Conservation (phyloP, 2,797 vertebrate species). For the Balearica regulorum region DNA sequence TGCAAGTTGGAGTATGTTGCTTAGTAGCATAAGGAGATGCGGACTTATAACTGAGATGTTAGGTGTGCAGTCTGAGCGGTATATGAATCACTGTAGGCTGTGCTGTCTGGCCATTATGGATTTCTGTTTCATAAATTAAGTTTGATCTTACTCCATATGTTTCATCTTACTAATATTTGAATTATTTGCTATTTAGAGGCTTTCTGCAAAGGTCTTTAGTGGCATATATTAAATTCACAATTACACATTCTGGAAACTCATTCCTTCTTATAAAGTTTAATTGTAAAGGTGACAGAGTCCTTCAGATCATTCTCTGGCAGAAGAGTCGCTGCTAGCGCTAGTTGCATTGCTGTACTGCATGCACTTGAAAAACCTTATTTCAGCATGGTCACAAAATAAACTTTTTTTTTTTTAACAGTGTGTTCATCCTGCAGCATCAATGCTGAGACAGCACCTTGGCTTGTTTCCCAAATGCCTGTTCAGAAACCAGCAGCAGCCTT, state of each 20-base stretch:
- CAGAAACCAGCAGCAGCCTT: slow-evolving; percentile 52
- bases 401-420: neutral
- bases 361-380: slow-evolving; percentile 24
- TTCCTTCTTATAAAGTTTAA: neutral
- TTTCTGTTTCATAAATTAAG: neutral
- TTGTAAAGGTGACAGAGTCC: neutral
- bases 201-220: neutral
- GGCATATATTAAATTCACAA: neutral
- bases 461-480: slow-evolving; percentile 63
- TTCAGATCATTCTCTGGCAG: neutral
- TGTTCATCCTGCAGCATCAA: slow-evolving; percentile 54
- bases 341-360: neutral
- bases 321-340: neutral
- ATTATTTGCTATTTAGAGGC: neutral
- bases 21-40: neutral
- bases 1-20: neutral
- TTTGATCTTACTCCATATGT: neutral
- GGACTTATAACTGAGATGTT: neutral
- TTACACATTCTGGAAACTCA: neutral
- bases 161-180: neutral
- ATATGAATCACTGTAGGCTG: neutral
- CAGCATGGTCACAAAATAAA: neutral
- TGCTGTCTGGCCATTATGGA: neutral
- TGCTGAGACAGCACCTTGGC: slow-evolving; percentile 75
- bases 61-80: neutral